Evolutionary conservation across 2,113 vertebrate genomes (phyloP), one percentile per base, ranked within the genome.

Genomic region (Galemys pyrenaicus): DNA sequence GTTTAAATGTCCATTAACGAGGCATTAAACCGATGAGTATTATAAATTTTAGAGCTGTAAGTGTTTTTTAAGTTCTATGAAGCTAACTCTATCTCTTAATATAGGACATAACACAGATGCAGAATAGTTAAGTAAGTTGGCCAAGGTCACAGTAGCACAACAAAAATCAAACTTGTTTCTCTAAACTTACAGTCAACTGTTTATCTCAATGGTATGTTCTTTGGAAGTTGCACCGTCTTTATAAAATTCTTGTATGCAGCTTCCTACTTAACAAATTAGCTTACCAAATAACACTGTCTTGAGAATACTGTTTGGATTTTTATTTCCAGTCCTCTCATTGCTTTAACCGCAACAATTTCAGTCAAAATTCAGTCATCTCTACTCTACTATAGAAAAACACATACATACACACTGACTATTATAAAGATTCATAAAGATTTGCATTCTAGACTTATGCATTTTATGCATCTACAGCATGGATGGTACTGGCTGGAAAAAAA

Each of bases 141-240:
- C 3, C 41, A 86, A 89, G 4, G 20, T 83, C 46, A 67, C 20
- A 80, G 8, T 41, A 74, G 9, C 37, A 0, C 6, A 46, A 30
- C 4, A 65, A 24, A 93, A 93, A 87, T 71, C 80, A 84, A 95
- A 70, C 24, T 37, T 86, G 11, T 75, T 64, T 95, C 41, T 54
- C 74, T 75, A 56, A 92, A 89, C 12, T 13, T 51, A 35, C 0
- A 62, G 2, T 58, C 15, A 5, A 32, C 0, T 88, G 17, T 32
- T 73, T 77, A 92, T 85, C 12, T 13, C 16, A 49, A 17, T 37
- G 58, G 8, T 4, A 49, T 1, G 12, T 88, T 87, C 71, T 35
- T 83, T n/a, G 56, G n/a, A 92, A 28, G 3, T 80, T 87, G 1
- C 5, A n/a, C 30, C 85, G 26, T 35, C 22, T 83, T 79, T 62